Conservation (phyloP, 2,113 vertebrate genomes). For the Apteryx owenii region DNA sequence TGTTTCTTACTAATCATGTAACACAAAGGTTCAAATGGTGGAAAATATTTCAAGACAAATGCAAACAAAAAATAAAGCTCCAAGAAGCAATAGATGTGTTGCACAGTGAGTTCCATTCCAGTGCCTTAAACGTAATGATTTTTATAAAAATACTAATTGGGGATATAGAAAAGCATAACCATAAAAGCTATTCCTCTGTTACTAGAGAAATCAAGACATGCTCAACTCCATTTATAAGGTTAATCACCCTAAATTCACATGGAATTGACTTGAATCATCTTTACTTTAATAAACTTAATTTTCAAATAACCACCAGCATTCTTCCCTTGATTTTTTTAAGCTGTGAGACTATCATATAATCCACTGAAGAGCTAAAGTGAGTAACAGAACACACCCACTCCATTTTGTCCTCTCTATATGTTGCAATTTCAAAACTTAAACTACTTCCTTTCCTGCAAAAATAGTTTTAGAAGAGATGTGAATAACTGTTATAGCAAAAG, state of each 20-base stretch:
- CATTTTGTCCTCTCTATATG: background rate
- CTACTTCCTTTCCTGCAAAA: background rate
- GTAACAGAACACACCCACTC: background rate
- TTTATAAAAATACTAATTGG: background rate
- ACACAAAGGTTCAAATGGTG: background rate
- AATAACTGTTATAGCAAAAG: background rate
- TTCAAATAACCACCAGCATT: background rate
- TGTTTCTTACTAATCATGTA: accelerated
- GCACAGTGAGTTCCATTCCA: background rate
- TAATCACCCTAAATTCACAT: background rate
- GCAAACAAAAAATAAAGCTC: background rate
- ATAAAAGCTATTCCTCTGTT: background rate
- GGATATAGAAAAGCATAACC: background rate
- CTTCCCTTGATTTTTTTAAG: background rate
- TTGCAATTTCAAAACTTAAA: background rate
- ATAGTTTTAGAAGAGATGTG: background rate
- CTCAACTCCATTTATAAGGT: background rate
- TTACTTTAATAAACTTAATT: background rate
- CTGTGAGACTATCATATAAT: background rate
- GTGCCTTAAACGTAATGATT: background rate
- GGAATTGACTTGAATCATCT: background rate
- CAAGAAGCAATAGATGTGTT: background rate
- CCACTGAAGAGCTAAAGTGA: background rate
- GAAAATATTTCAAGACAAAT: background rate
- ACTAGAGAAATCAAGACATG: background rate